Evolutionary conservation across 2,113 vertebrate species (phyloP).

Genomic region (Albula glossodonta): DNA sequence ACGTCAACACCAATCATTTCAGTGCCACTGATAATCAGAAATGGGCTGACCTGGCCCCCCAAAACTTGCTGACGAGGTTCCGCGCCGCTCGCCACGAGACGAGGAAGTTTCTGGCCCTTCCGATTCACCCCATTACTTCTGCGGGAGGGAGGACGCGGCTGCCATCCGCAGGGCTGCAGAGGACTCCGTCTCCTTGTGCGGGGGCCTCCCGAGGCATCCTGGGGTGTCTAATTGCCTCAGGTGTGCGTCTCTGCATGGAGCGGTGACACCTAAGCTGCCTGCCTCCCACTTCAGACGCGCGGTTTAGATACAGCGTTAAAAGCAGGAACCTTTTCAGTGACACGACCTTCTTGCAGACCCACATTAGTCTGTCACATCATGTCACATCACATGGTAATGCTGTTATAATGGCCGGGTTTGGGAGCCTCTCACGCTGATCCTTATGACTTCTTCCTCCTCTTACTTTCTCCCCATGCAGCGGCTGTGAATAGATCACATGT

Average conservation of each 20-base stretch:
- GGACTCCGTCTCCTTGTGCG: neutral
- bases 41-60: neutral
- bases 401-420: neutral
- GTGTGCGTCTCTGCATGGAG: neutral
- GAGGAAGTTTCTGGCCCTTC: neutral
- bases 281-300: neutral
- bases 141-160: neutral
- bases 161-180: neutral
- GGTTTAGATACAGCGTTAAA: neutral
- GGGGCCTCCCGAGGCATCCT: neutral
- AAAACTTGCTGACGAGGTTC: neutral
- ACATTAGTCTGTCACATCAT: neutral
- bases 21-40: neutral
- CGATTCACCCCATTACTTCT: neutral
- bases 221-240: neutral
- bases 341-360: neutral
- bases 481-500: neutral
- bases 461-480: neutral
- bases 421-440: neutral
- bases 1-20: constrained; percentile 20
- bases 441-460: neutral
- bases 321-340: constrained; percentile 1
- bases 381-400: neutral
- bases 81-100: neutral
- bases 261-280: neutral